phyloP scores from a whole-genome alignment of 2,888 invertebrate genomes.

The Rosalia funebris region DNA sequence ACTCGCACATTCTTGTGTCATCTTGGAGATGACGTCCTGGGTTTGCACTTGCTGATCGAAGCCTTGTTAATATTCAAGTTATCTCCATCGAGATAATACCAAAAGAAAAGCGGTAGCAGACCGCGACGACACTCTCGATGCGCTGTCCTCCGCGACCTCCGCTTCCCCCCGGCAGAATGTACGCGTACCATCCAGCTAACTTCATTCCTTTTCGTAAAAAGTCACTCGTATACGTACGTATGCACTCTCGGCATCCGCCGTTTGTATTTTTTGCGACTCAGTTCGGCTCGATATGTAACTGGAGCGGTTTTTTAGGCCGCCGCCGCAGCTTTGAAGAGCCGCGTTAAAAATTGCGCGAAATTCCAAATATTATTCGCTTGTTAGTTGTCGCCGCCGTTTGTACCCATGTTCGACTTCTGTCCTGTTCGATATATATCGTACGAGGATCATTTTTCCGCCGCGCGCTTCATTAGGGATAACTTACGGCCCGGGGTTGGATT shows the following conservation, averaged over 20 bases:
- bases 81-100: not conserved
- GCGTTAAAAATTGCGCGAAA: slow-evolving; percentile 66
- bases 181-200: slow-evolving; percentile 24
- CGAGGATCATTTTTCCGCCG: slow-evolving; percentile 25
- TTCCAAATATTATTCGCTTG: slow-evolving; percentile 65
- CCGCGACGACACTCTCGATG: slow-evolving; percentile 20
- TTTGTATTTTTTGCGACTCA: slow-evolving; percentile 48
- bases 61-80: too few relatives aligned
- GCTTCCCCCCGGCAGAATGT: too few relatives aligned
- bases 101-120: slow-evolving; percentile 12
- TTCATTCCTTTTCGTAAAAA: slow-evolving; percentile 53
- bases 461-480: too few relatives aligned
- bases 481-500: too few relatives aligned
- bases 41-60: too few relatives aligned
- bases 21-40: too few relatives aligned
- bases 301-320: slow-evolving; percentile 59
- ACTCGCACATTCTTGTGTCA: too few relatives aligned
- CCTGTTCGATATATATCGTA: slow-evolving; percentile 31
- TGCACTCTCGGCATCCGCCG: slow-evolving; percentile 61
- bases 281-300: slow-evolving; percentile 62
- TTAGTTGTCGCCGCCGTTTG: slow-evolving; percentile 57
- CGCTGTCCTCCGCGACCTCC: too few relatives aligned
- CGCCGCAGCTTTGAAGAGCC: slow-evolving; percentile 61
- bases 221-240: slow-evolving; percentile 58
- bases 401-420: slow-evolving; percentile 36